A percentile compares a stretch with the other conserved stretches of the same genome.
These are phyloP conservation scores for Papilio gigon DNA, from an alignment of 2,888 invertebrate species.

Conservation along the genomic window DNA sequence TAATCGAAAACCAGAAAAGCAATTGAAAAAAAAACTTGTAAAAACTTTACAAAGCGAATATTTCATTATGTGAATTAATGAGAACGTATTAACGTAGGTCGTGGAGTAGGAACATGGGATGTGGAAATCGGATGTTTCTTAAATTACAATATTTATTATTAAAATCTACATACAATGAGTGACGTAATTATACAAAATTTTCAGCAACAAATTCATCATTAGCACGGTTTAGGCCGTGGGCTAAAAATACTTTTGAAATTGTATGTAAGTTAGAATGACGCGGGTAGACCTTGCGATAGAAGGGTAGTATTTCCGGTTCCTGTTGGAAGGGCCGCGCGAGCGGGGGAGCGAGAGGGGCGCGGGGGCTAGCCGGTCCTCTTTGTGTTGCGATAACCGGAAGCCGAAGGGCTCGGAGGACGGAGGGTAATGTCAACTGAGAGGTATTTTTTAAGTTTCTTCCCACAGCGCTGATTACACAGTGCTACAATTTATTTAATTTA, in stretches of 20 bases:
- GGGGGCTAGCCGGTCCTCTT: constrained; percentile 66
- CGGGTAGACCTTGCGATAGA: constrained; percentile 79
- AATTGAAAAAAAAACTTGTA: not conserved
- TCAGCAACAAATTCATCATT: constrained; percentile 56
- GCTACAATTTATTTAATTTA: constrained; percentile 51
- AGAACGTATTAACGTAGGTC: not conserved
- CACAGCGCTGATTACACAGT: constrained; percentile 68
- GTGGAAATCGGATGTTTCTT: not conserved
- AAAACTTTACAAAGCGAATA: not conserved
- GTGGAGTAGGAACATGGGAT: not conserved
- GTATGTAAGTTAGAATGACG: constrained; percentile 62
- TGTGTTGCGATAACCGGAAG: constrained; percentile 82
- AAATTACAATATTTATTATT: not conserved
- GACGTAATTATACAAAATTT: constrained; percentile 40
- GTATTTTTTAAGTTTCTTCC: constrained; percentile 78
- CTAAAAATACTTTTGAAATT: constrained; percentile 70
- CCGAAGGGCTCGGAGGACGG: constrained; percentile 76
- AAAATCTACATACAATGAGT: constrained; percentile 39
- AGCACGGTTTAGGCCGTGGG: constrained; percentile 57
- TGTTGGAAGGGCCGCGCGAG: constrained; percentile 54
- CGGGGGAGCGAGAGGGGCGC: constrained; percentile 47
- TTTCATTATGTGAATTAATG: not conserved
- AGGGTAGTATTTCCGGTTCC: constrained; percentile 81
- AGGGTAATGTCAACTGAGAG: constrained; percentile 80
- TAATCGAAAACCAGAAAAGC: not conserved